Percentiles rank a stretch among this genome's conserved stretches.
Conservation (phyloP, 92 coral and sea anemone genomes). For the Siderastrea siderea region DNA sequence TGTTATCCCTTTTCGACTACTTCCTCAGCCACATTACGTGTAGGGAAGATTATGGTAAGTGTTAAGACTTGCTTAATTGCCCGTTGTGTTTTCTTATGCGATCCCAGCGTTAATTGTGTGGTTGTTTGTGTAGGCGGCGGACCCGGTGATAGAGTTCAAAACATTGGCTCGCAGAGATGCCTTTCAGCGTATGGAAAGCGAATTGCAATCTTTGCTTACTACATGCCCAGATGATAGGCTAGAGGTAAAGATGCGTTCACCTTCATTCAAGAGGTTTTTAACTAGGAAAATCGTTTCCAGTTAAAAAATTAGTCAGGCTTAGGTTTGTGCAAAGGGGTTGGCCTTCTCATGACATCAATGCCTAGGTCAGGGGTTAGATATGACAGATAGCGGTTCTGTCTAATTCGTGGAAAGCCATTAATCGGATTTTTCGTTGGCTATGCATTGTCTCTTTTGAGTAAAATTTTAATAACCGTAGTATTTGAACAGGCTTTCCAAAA, state of each 20-base stretch:
- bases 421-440: too few species aligned
- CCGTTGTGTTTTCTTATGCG: constrained; percentile 4
- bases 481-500: too few species aligned
- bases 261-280: background rate
- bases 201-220: constrained; percentile 65
- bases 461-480: too few species aligned
- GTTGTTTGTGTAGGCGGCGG: constrained; percentile 8
- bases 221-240: constrained; percentile 70
- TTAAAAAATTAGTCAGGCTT: too few species aligned
- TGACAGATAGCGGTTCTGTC: too few species aligned
- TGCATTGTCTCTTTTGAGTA: too few species aligned
- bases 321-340: too few species aligned
- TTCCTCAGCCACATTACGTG: background rate
- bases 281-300: too few species aligned
- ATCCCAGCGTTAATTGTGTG: background rate
- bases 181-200: constrained; percentile 88
- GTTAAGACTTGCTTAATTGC: background rate
- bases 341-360: too few species aligned
- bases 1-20: background rate
- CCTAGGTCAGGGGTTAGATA: too few species aligned
- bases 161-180: constrained; percentile 92
- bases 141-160: constrained; percentile 77
- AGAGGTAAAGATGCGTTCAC: constrained; percentile 58
- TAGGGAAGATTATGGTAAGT: constrained; percentile 36
- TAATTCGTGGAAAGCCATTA: too few species aligned